Base-by-base conservation (phyloP, 1,140 invertebrate genomes). In the Leptestheria dahalacensis region DNA sequence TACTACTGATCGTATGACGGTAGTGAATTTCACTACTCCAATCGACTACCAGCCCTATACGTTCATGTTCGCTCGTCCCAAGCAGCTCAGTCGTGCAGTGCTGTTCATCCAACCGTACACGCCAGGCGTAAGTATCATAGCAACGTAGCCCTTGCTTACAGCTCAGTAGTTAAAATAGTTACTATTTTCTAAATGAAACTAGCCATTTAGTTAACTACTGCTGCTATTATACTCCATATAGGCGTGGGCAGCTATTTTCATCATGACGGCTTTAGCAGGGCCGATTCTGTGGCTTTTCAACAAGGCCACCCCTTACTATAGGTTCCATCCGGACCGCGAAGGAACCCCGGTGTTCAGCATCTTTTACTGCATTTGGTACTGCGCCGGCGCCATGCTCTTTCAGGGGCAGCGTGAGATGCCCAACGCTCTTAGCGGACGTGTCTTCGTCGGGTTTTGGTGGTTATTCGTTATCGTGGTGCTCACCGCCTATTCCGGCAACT, bases 361-460 rank as follows among this genome's bases (percentile, higher is more conserved):
- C 1, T 77, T 81, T 62, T 86, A 88, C 64, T 91, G 88, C 68
- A 78, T 86, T 55, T 92, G 89, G 89, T 93, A 93, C 65, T 79
- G 90, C 65, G 92, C 89, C 69, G 90, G 89, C 0, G 88, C 91
- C 15, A 73, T 94, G 49, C 72, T 94, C 15, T 89, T 93, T 67
- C 91, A 94, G 84, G 89, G 88, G 15, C 61, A 62, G 51, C 21
- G 54, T 50, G 61, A 62, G 41, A 57, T 62, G 61, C 61, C 61
- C n/a, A 6, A 33, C 29, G 85, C 86, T 0, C 85, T 90, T 66
- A 91, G 88, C 64, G 87, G 88, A n/a, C 77, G 91, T n/a, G 67
- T 93, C 2, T 74, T 95, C 1, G 80, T 95, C 0, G 88, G 86
- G 0, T 82, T 87, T 3, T 96, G 91, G 91, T 95, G 91, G 91